Conservation (phyloP, 2,888 invertebrate species). For the Dryobotodes eremita region DNA sequence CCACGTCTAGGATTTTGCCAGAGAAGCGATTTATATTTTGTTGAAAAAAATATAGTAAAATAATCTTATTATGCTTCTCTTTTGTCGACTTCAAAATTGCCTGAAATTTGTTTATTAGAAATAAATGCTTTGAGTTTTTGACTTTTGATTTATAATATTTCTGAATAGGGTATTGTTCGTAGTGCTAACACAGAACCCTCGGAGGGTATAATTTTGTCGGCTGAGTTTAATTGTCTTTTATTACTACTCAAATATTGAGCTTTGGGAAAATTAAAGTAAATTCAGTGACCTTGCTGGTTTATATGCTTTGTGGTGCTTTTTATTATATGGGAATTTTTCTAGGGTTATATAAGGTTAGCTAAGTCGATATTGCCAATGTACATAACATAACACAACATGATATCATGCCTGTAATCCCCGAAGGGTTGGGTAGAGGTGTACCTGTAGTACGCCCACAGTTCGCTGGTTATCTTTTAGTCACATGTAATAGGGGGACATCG, state of each 20-base stretch:
- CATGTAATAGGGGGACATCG: too few relatives aligned
- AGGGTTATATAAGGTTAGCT: background rate
- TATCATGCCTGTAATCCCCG: background rate
- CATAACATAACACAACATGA: background rate
- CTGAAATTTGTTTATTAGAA: too few relatives aligned
- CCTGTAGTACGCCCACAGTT: background rate
- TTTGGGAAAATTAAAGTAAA: conserved; percentile 25
- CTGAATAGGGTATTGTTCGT: conserved; percentile 38
- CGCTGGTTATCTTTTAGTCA: background rate
- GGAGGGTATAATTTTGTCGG: conserved; percentile 19
- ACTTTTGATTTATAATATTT: background rate
- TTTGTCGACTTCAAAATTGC: too few relatives aligned
- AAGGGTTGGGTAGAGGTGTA: background rate
- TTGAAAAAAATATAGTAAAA: too few relatives aligned
- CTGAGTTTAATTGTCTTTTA: conserved; percentile 37
- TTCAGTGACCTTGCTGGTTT: conserved; percentile 19
- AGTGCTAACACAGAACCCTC: conserved; percentile 13
- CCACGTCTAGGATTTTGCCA: too few relatives aligned
- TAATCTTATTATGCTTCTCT: too few relatives aligned
- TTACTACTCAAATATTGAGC: conserved; percentile 49
- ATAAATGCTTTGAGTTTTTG: too few relatives aligned
- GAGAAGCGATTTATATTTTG: too few relatives aligned
- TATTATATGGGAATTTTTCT: background rate
- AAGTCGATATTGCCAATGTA: background rate
- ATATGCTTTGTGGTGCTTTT: conserved; percentile 6